Conservation (phyloP, 2,888 invertebrate genomes). For the Drosophila borealis region DNA sequence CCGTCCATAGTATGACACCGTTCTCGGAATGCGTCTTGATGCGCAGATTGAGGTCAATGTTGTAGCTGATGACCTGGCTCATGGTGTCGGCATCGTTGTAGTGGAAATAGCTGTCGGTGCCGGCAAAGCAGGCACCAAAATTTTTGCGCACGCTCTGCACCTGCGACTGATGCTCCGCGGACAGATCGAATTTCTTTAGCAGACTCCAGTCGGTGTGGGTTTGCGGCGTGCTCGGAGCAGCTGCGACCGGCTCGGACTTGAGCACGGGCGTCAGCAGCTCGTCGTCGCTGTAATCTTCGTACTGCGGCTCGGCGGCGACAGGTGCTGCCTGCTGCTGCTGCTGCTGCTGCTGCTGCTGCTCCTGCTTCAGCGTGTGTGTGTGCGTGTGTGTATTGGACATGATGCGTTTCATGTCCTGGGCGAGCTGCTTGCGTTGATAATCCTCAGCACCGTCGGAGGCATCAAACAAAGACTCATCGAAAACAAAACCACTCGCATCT, state of each 20-base stretch:
- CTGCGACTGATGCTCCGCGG: slow-evolving; percentile 75
- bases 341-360: slow-evolving; percentile 6
- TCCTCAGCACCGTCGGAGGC: slow-evolving; percentile 77
- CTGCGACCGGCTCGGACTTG: slow-evolving; percentile 26
- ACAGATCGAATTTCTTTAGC: slow-evolving; percentile 78
- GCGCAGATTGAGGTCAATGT: slow-evolving; percentile 94
- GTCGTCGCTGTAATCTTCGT: slow-evolving; percentile 61
- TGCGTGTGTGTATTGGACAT: slow-evolving; percentile 81
- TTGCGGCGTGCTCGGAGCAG: slow-evolving; percentile 59
- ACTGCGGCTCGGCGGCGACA: slow-evolving; percentile 22
- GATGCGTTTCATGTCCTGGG: slow-evolving; percentile 84
- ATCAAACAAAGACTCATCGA: slow-evolving; percentile 78
- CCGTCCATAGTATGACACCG: slow-evolving; percentile 95
- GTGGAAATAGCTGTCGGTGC: slow-evolving; percentile 93
- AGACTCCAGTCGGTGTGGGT: slow-evolving; percentile 82
- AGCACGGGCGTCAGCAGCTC: slow-evolving; percentile 68
- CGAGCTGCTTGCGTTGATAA: slow-evolving; percentile 83
- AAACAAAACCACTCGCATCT: slow-evolving; percentile 57
- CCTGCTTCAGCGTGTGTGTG: slow-evolving; percentile 15
- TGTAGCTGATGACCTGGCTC: slow-evolving; percentile 93
- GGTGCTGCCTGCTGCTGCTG: not conserved
- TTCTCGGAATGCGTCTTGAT: slow-evolving; percentile 90
- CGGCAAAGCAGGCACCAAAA: slow-evolving; percentile 91
- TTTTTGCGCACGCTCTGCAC: slow-evolving; percentile 81
- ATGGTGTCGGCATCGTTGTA: slow-evolving; percentile 94